Evolutionary conservation across 2,888 invertebrate genomes (phyloP).

Genomic region (Epinotia bilunana): DNA sequence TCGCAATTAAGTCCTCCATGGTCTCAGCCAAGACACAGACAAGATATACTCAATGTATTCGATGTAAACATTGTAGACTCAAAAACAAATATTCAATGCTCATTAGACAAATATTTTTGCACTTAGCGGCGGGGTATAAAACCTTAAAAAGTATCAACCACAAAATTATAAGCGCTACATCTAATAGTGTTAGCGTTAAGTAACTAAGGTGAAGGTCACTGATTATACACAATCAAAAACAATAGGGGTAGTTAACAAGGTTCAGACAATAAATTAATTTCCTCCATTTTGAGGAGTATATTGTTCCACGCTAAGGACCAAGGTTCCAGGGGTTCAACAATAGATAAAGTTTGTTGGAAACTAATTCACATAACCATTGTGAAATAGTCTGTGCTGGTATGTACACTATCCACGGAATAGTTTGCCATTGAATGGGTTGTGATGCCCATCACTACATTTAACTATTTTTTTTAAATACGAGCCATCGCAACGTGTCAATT

Average conservation of each 20-base stretch:
- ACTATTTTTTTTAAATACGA: no score
- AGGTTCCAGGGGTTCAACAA: conserved; percentile 22
- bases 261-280: conserved; percentile 37
- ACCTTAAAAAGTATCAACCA: not conserved
- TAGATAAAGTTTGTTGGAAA: conserved; percentile 38
- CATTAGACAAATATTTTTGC: no score
- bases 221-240: conserved; percentile 11
- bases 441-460: no score
- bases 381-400: not conserved
- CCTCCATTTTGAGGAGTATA: conserved; percentile 31
- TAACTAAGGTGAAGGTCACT: conserved; percentile 13
- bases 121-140: no score
- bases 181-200: not conserved
- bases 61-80: no score
- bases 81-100: no score
- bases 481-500: no score
- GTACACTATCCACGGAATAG: not conserved
- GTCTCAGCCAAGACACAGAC: no score
- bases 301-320: conserved; percentile 24
- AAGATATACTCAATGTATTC: no score
- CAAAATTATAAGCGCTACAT: not conserved
- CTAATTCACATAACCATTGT: conserved; percentile 32
- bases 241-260: conserved; percentile 25
- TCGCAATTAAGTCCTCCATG: no score
- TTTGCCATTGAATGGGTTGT: not conserved